Base-by-base conservation (phyloP, 2,888 invertebrate genomes). In the Drosophila monieri region DNA sequence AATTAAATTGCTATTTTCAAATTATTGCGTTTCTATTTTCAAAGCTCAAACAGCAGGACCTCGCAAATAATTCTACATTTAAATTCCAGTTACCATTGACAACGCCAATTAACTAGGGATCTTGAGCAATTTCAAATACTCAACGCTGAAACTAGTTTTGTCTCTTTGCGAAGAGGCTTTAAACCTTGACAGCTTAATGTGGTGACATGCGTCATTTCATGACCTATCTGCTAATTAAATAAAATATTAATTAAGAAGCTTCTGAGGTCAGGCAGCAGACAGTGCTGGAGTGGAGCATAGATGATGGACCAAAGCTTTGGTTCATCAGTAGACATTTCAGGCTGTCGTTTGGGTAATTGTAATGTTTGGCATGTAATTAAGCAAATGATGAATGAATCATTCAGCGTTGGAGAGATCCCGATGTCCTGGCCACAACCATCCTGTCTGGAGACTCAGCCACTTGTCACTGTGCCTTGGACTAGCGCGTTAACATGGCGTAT, bases 301-400 rank as follows among this genome's bases (percentile, higher is more conserved):
- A 39, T 41, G 30, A 14, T 5, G 10, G 32, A 43, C 54, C 47
- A 15, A 15, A 21, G 21, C 25, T 15, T 21, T 18, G 39, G 15
- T 41, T 57, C 47, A 27, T 46, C 54, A 46, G 39, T 35, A 41
- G 43, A 56, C 59, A 58, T 41, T 78, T 72, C 48, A 58, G 68
- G 49, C 69, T 67, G 49, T 54, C 51, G 32, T 32, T 58, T 46
- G 47, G 44, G 44, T 60, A 59, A 47, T 62, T 73, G 69, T 74
- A 67, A 53, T 57, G 60, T 66, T 73, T 66, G 75, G 57, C 72
- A 68, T 71, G 77, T 76, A 80, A 85, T 81, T 83, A 80, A 65
- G 74, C 66, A 70, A 79, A 80, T 77, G 80, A 86, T 86, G 78
- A 77, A 86, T 85, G 74, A 85, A 79, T 80, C 74, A 74, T 67